Evolutionary conservation across 1,140 invertebrate genomes (phyloP).

Genomic region (Monochamus saltuarius): DNA sequence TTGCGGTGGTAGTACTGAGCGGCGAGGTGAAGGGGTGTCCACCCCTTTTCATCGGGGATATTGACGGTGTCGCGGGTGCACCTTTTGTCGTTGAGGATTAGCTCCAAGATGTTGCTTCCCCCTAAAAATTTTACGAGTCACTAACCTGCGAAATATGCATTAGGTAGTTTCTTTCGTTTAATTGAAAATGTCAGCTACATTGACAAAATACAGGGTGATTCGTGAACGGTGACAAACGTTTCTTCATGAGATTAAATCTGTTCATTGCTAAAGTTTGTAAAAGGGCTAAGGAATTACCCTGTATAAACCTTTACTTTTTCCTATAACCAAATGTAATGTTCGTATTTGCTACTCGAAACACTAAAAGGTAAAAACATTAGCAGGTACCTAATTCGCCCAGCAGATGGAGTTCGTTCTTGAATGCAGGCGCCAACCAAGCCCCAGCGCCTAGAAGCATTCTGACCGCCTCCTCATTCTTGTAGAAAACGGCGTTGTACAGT

Average conservation of each 20-base stretch:
- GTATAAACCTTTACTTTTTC: too few species aligned
- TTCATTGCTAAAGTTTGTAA: too few species aligned
- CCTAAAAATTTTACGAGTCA: not conserved
- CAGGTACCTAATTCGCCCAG: constrained; percentile 24
- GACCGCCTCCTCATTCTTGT: constrained; percentile 19
- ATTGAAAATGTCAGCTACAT: too few species aligned
- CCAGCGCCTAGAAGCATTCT: constrained; percentile 26
- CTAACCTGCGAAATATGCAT: too few species aligned
- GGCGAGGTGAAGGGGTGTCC: constrained; percentile 27
- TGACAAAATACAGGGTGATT: too few species aligned
- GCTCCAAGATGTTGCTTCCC: constrained; percentile 16
- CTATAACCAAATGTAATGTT: too few species aligned
- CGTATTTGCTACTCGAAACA: too few species aligned
- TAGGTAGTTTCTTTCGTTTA: too few species aligned
- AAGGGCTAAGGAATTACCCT: too few species aligned
- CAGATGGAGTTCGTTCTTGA: constrained; percentile 27
- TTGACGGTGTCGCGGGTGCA: constrained; percentile 23
- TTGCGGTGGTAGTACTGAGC: constrained; percentile 21
- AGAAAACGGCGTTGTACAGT: constrained; percentile 28
- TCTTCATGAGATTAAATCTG: too few species aligned
- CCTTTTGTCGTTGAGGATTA: constrained; percentile 23
- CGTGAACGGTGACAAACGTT: too few species aligned
- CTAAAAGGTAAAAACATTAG: not conserved
- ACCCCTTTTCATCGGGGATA: constrained; percentile 17
- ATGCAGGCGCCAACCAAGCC: constrained; percentile 26